Evolutionary conservation across 2,113 vertebrate species (phyloP), one percentile per base, ranked within the genome.

Genomic region (Illadopsis cleaveri): DNA sequence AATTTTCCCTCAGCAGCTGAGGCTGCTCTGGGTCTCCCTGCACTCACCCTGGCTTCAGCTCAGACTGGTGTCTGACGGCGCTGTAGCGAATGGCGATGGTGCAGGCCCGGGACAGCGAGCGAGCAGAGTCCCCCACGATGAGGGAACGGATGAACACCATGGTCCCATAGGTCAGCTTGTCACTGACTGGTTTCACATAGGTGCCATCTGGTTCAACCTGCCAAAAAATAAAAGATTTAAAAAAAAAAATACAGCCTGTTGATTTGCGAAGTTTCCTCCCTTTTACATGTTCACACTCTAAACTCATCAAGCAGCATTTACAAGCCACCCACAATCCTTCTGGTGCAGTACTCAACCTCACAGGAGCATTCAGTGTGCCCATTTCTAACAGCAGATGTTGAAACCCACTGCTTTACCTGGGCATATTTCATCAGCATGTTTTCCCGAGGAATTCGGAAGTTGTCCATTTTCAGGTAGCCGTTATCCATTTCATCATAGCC

Each of bases 341-440:
- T 14, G 22, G 31, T 60, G 50, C 27, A 24, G 11, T 16, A 19
- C 9, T 37, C 73, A 75, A 21, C 8, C 40, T 53, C 44, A 40
- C 35, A 47, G 11, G 37, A 62, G 42, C 45, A 57, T 7, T 0
- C 40, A 19, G 37, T 6, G 3, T 21, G 12, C 30, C 16, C 20
- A 9, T 15, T 66, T 75, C 54, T 50, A 82, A 37, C 24, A 66
- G 51, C 5, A 42, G 28, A 30, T 42, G 53, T 38, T 81, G 45
- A 73, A 82, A 64, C 20, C 54, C 51, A 18, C 51, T 17, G n/a
- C 27, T 97, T 97, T 96, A 99, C 99, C 99, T 99, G 98, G 40
- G 99, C 98, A 7, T 99, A 98, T 86, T 99, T 99, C 99, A 99
- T 99, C 85, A 99, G 98, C 99, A 99, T 99, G 96, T 99, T 99